Evolutionary conservation across 64 coral and sea anemone species (phyloP), one percentile per base, ranked within the genome.

Genomic region (Porites lutea): DNA sequence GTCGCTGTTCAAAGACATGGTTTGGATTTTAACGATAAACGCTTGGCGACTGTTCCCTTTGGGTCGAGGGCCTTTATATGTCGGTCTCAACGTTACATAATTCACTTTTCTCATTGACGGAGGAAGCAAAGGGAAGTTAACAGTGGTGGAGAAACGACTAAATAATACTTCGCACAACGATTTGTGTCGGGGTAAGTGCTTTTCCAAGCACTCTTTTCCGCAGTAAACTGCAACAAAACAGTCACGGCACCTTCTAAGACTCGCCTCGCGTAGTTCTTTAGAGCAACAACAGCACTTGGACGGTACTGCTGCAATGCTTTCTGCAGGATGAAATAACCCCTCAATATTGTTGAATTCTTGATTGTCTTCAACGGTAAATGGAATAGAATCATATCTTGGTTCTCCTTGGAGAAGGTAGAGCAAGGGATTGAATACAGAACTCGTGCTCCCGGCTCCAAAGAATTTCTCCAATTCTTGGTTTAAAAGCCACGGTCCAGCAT

Each of bases 21-120:
- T 96, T 93, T 93, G 90, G 53, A 96, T 52, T 50, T 96, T 96
- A 43, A 96, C 90, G 22, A 96, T 84, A 49, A 96, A 96, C 13
- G 47, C 58, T 43, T 61, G 53, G 9, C 79, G 91, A 71, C 82
- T 88, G 50, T 47, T 61, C 6, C 65, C 79, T 61, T 93, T 75
- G 50, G 87, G 95, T 79, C 88, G 93, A 4, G 79, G 90, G 4
- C 90, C 95, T 48, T 88, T 27, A 55, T 11, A 55, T 55, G 53
- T 5, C 53, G 53, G 53, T 55, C 53, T 55, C 6, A 8, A 55
- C 53, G 6, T 3, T 55, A 11, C 6, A 5, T 11, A 55, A 5
- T 55, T 3, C 6, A 55, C 6, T 8, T 55, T 5, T 4, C 11
- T 0, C 4, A 46, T 10, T 4, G 12, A 45, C 1, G 82, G 1